These are phyloP conservation scores for Megathymus violae DNA, from an alignment of 1,140 invertebrate species.

Conservation along the genomic window DNA sequence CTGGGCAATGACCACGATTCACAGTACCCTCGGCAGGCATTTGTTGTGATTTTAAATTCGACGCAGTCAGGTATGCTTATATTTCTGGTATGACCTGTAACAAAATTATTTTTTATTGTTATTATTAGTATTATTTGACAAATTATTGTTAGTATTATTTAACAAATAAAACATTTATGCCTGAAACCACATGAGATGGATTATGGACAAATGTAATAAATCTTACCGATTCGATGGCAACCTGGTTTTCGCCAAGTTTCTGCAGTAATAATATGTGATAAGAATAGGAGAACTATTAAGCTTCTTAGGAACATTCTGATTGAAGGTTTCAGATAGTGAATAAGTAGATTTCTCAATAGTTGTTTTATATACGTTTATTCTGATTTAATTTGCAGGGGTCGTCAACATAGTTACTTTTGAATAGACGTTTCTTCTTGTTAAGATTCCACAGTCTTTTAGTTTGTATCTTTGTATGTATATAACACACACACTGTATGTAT, in stretches of 20 bases:
- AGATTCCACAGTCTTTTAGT: too few species aligned
- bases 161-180: too few species aligned
- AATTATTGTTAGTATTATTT: too few species aligned
- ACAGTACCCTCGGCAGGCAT: constrained; percentile 94
- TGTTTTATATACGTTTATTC: constrained; percentile 38
- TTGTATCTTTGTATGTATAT: too few species aligned
- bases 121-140: too few species aligned
- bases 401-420: constrained; percentile 27
- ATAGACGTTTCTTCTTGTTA: background rate
- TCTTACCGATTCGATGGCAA: constrained; percentile 70
- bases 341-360: constrained; percentile 35
- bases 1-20: constrained; percentile 90
- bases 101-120: background rate
- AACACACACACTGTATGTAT: too few species aligned
- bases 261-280: constrained; percentile 51
- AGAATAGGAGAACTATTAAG: constrained; percentile 57
- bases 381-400: constrained; percentile 23
- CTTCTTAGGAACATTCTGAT: constrained; percentile 60
- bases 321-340: constrained; percentile 27
- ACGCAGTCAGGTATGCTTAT: constrained; percentile 93
- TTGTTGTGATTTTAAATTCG: constrained; percentile 92
- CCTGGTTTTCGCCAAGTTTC: constrained; percentile 73
- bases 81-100: constrained; percentile 89
- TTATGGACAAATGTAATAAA: too few species aligned
- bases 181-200: too few species aligned